Evolutionary conservation across 2,888 invertebrate species (phyloP), one percentile per base, ranked within the genome.

Genomic region (Rhagium mordax): DNA sequence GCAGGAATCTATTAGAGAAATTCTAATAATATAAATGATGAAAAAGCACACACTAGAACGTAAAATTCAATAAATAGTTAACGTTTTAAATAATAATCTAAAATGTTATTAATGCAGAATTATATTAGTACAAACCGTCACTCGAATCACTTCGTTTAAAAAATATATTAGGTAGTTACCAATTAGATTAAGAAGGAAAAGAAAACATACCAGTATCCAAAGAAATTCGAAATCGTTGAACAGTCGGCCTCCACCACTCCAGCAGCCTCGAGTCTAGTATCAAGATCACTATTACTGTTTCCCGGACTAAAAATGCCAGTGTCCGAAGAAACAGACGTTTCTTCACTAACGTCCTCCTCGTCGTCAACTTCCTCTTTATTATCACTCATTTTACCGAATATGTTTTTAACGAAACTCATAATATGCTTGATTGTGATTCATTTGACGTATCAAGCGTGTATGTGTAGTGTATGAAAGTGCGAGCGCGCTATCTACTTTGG

Each of bases 141-240:
- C n/a, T n/a, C n/a, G n/a, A n/a, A n/a, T n/a, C n/a, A n/a, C n/a
- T 6, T 27, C 13, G 33, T 33, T 33, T 33, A 8, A 55, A 55
- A 55, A 21, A 21, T 55, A 20, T 21, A n/a, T 55, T 13, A 13
- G 1, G 6, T 20, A 53, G 20, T 33, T 13, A 57, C 0, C n/a
- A n/a, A n/a, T n/a, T n/a, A n/a, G n/a, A n/a, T n/a, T n/a, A n/a
- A n/a, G n/a, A n/a, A n/a, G n/a, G n/a, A n/a, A n/a, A n/a, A n/a
- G n/a, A 59, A 61, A 69, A 84, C 87, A 79, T 83, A 88, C 88
- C 88, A 88, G 78, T 88, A 88, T 74, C 87, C 87, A 74, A 88
- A 88, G 79, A 88, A 88, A 71, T 87, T 88, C 0, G 87, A 87
- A 73, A 88, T 87, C 1, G 87, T 86, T 0, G 86, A 86, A 77